Evolutionary conservation across 1,140 invertebrate genomes (phyloP), one percentile per base, ranked within the genome.

Genomic region (Drosophila punjabiensis): DNA sequence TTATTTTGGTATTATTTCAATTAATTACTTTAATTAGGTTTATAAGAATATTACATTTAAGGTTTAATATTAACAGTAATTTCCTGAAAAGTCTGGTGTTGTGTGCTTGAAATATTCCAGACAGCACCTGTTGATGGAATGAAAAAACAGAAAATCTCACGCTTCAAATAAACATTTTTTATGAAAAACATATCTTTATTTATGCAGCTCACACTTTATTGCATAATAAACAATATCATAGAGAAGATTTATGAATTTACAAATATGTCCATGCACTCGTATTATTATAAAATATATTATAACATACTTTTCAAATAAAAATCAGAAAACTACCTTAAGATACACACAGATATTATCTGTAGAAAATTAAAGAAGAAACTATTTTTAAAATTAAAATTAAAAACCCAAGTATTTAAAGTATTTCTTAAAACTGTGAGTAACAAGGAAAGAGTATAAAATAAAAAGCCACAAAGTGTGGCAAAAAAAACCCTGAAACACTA

Each of bases 401-500:
- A 45, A 45, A 43, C 16, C 7, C n/a, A 37, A 39, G 14, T 16
- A 39, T 39, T 39, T 1, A 14, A 41, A n/a, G 16, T 4, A 4
- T 4, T 8, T n/a, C 8, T 3, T 2, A 24, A 24, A 24, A 14
- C 37, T 30, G 1, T 16, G 4, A 50, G 0, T 53, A 65, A 20
- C 24, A 14, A 45, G 20, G 8, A 58, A 48, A 60, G 39, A 43
- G 45, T 24, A 33, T 28, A 13, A 18, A 33, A 18, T 24, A 67
- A 14, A 14, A 47, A 39, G 16, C 43, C 30, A 24, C 4, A 60
- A 79, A 75, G 52, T 56, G 9, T 76, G 60, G 65, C 58, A 80
- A 79, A 76, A 76, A 71, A 67, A 84, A 24, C 11, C 0, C 0
- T 32, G 28, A 5, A 39, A 32, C 18, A 11, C n/a, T 50, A 13